A percentile compares a stretch with the other conserved stretches of the same genome.
These are phyloP conservation scores for Notiomystis cincta DNA, from an alignment of 2,113 vertebrate species.

Conservation along the genomic window DNA sequence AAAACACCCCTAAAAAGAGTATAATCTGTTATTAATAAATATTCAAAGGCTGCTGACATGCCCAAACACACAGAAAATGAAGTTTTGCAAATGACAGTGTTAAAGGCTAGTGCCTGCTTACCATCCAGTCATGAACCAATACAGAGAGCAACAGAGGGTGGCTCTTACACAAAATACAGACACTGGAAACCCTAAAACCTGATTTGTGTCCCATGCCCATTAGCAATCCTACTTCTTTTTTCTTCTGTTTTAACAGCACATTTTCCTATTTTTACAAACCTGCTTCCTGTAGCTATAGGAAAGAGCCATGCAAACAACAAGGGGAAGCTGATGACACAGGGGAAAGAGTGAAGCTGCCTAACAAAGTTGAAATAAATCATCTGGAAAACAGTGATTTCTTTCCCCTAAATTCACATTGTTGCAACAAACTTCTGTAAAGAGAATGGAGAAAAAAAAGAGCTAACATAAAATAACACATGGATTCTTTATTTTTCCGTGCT, in stretches of 20 bases:
- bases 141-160: background rate
- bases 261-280: conserved; percentile 28
- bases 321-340: background rate
- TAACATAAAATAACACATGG: background rate
- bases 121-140: background rate
- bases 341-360: background rate
- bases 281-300: conserved; percentile 30
- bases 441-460: background rate
- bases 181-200: background rate
- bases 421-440: background rate
- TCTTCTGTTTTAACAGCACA: background rate
- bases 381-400: background rate
- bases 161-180: background rate
- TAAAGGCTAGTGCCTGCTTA: background rate
- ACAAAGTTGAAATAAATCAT: background rate
- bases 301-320: conserved; percentile 8
- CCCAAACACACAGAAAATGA: conserved; percentile 20
- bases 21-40: conserved; percentile 35
- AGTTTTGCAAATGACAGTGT: background rate
- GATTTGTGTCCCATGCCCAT: background rate
- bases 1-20: background rate
- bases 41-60: conserved; percentile 50
- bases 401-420: background rate
- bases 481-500: background rate
- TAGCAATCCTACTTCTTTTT: background rate